Base-by-base conservation (phyloP, 2,797 vertebrate species). In the Percopsis omiscomaycus region DNA sequence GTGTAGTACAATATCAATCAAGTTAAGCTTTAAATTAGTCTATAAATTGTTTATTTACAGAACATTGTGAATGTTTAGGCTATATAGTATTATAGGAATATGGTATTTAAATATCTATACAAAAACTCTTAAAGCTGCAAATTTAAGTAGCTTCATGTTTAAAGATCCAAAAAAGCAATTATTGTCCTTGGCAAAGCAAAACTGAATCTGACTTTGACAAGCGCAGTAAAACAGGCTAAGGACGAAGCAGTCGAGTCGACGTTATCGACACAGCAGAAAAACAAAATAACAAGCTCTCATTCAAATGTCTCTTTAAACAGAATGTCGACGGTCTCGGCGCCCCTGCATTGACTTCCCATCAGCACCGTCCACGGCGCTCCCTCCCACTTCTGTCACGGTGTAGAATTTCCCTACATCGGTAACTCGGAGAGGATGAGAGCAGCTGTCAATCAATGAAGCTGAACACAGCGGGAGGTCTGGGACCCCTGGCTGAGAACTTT, bases 311-410 rank as follows among this genome's bases (percentile, higher is more conserved):
- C 59, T 53, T 75, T 83, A 81, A 82, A 82, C 74, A 64, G 64
- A 82, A 73, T 62, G 74, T 60, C 57, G 37, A 12, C 61, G 76
- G 75, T 81, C 81, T 82, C 77, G 76, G 82, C 74, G 77, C 73
- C 70, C 42, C 14, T 50, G 57, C 75, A 84, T 79, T 64, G 83
- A 85, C 81, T 79, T 84, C 70, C 82, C 73, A 81, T 83, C 82
- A 80, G 66, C 62, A 65, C 55, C 51, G 73, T 14, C 72, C 29
- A 15, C 3, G 13, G 37, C 5, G 5, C 63, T 60, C 62, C 22
- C 46, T 46, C 59, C 55, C 28, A 1, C 51, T 32, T 54, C 59
- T 66, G 47, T 66, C 50, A 14, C 4, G 16, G 59, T 48, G 69
- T 27, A 14, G 62, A 65, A 52, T 77, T 68, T 61, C 12, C 28